phyloP scores from a whole-genome alignment of 2,888 invertebrate genomes.

The Stomorhina lunata region DNA sequence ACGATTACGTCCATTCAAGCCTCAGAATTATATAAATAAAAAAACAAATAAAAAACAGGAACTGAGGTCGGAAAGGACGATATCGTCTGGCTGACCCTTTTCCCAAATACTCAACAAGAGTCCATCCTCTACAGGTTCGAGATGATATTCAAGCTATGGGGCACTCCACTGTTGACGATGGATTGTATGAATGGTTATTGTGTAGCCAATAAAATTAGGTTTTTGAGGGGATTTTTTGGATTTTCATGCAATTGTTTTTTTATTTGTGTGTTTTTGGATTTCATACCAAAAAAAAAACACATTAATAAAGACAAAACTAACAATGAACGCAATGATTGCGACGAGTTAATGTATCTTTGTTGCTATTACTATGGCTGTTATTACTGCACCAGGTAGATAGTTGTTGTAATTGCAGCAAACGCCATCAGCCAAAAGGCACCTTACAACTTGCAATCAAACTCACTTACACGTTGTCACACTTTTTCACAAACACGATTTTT shows the following conservation, averaged over 20 bases:
- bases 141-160: too few relatives aligned
- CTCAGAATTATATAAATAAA: too few relatives aligned
- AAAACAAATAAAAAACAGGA: too few relatives aligned
- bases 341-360: conserved; percentile 21
- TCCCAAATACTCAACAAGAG: too few relatives aligned
- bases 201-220: conserved; percentile 31
- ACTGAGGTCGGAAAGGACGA: too few relatives aligned
- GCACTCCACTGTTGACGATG: too few relatives aligned
- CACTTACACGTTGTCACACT: conserved; percentile 13
- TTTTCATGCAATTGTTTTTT: background rate
- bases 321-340: conserved; percentile 39
- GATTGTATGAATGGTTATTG: too few relatives aligned
- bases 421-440: conserved; percentile 4
- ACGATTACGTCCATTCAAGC: too few relatives aligned
- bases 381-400: background rate
- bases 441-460: conserved; percentile 6
- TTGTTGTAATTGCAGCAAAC: conserved; percentile 19
- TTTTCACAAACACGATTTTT: conserved; percentile 13
- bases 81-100: too few relatives aligned
- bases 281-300: conserved; percentile 41
- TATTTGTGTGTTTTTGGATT: conserved; percentile 7
- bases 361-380: conserved; percentile 19
- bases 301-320: conserved; percentile 46
- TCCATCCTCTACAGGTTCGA: too few relatives aligned
- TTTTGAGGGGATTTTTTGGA: background rate